A percentile compares a stretch with the other conserved stretches of the same genome.
These are phyloP conservation scores for Melinaea menophilus DNA, from an alignment of 2,888 invertebrate species.

Conservation along the genomic window DNA sequence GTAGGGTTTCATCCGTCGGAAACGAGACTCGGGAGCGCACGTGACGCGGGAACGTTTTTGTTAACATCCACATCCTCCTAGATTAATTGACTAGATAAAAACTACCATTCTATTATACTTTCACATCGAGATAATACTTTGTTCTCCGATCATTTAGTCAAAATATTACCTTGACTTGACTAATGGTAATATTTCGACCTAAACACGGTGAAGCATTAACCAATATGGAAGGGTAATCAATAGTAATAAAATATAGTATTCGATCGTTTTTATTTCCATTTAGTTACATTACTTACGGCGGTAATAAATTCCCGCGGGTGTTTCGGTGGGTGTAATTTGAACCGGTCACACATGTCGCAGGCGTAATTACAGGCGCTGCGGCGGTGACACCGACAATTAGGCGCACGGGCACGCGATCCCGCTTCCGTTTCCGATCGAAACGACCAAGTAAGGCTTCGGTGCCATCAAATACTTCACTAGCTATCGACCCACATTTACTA, in stretches of 20 bases:
- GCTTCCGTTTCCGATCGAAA: constrained; percentile 68
- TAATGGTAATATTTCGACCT: no score
- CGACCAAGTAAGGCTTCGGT: constrained; percentile 53
- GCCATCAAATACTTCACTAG: constrained; percentile 27
- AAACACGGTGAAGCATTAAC: no score
- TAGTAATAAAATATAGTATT: no score
- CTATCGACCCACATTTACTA: constrained; percentile 30
- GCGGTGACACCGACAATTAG: constrained; percentile 66
- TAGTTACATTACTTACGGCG: constrained; percentile 14
- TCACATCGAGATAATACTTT: background rate
- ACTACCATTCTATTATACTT: no score
- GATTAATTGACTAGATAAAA: background rate
- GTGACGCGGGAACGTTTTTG: constrained; percentile 58
- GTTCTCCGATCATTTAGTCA: background rate
- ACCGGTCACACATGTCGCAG: constrained; percentile 51
- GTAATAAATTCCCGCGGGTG: constrained; percentile 22
- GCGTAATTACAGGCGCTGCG: constrained; percentile 38
- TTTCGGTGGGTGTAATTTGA: constrained; percentile 41
- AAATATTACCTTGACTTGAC: no score
- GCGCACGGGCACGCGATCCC: constrained; percentile 58
- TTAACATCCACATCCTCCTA: constrained; percentile 29
- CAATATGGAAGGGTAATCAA: no score
- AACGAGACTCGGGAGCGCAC: constrained; percentile 57
- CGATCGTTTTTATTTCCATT: constrained; percentile 10
- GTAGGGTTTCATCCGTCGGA: constrained; percentile 65